phyloP scores from a whole-genome alignment of 2,797 vertebrate species.

The Pangasius mekongensis region DNA sequence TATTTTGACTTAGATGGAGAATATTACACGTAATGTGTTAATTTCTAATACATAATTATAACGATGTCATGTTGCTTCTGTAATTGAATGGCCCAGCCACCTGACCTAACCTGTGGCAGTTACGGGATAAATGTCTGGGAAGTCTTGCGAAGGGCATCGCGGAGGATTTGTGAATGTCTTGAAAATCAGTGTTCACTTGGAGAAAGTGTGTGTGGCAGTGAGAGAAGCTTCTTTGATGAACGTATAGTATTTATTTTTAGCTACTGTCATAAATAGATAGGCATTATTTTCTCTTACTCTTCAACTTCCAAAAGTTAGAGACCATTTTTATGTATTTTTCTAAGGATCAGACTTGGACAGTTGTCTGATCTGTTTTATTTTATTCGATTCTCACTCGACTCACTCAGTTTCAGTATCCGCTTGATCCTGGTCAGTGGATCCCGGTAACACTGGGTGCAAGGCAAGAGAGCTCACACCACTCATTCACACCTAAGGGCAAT shows the following conservation, averaged over 20 bases:
- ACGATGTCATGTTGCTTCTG: neutral
- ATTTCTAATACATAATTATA: neutral
- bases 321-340: neutral
- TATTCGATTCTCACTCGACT: neutral
- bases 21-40: constrained; percentile 12
- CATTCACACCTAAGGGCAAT: neutral
- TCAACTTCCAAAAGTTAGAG: neutral
- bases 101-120: neutral
- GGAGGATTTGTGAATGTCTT: neutral
- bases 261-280: neutral
- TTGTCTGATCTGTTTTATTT: neutral
- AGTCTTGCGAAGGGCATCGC: neutral
- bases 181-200: neutral
- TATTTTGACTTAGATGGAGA: neutral
- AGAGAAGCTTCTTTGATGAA: neutral
- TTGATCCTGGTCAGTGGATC: neutral
- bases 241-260: neutral
- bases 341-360: neutral
- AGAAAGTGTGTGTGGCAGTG: neutral
- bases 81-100: neutral
- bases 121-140: neutral
- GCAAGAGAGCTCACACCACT: neutral
- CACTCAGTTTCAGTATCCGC: neutral
- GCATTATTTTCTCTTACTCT: neutral
- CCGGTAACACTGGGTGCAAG: too few species aligned